Percentiles rank a stretch among this genome's conserved stretches.
phyloP scores from a whole-genome alignment of 2,888 invertebrate species.

The Hofmannophila pseudospretella region DNA sequence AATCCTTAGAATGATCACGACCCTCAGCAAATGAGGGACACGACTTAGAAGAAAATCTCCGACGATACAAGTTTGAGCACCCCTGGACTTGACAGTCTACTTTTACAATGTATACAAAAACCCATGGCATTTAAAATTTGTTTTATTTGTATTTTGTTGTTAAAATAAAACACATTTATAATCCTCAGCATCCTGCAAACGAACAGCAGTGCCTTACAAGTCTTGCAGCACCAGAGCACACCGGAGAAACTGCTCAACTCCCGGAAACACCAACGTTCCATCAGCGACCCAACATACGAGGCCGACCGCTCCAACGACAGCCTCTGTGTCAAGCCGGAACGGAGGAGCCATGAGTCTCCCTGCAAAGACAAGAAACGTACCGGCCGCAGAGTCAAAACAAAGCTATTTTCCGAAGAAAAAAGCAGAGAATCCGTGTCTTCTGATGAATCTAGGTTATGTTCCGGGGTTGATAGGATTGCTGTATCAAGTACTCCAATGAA shows the following conservation, averaged over 20 bases:
- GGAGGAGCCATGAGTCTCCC: constrained; percentile 51
- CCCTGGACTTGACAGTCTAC: too few relatives aligned
- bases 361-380: constrained; percentile 48
- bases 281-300: constrained; percentile 62
- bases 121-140: too few relatives aligned
- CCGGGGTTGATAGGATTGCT: constrained; percentile 42
- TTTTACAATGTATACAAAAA: too few relatives aligned
- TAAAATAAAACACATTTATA: too few relatives aligned
- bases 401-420: constrained; percentile 56
- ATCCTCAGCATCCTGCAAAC: constrained; percentile 58
- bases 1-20: too few relatives aligned
- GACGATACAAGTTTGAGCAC: too few relatives aligned
- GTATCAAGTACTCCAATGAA: constrained; percentile 63
- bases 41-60: too few relatives aligned
- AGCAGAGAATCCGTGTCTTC: constrained; percentile 47
- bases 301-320: constrained; percentile 44
- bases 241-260: constrained; percentile 54
- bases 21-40: too few relatives aligned
- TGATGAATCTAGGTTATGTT: constrained; percentile 52
- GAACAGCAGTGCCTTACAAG: constrained; percentile 52
- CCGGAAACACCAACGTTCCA: constrained; percentile 53
- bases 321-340: constrained; percentile 22
- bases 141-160: too few relatives aligned
- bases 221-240: constrained; percentile 50
- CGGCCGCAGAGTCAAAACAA: constrained; percentile 59